These are phyloP conservation scores for Nebria brevicollis DNA, from an alignment of 2,888 invertebrate genomes.

Conservation along the genomic window DNA sequence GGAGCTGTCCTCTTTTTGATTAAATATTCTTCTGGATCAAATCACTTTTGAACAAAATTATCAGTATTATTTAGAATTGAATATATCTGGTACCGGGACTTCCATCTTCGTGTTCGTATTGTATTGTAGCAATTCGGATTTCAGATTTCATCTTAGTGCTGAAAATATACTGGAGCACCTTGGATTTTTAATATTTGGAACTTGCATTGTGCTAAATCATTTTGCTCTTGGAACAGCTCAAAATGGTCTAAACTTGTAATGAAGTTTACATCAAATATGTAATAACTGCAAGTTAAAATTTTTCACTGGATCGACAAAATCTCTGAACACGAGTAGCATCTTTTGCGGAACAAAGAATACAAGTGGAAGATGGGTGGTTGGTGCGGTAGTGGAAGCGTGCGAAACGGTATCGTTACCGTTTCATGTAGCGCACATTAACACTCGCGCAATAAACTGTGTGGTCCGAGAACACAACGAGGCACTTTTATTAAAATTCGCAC, in stretches of 20 bases:
- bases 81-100: too few relatives aligned
- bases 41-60: too few relatives aligned
- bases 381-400: background rate
- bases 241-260: background rate
- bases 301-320: background rate
- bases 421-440: slow-evolving; percentile 13
- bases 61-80: too few relatives aligned
- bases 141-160: too few relatives aligned
- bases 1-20: background rate
- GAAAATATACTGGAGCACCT: too few relatives aligned
- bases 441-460: slow-evolving; percentile 10
- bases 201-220: too few relatives aligned
- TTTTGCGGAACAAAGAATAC: background rate
- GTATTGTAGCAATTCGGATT: too few relatives aligned
- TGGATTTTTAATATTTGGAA: too few relatives aligned
- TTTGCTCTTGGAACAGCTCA: too few relatives aligned
- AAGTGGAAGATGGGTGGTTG: background rate
- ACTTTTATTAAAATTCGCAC: slow-evolving; percentile 31
- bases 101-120: too few relatives aligned
- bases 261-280: background rate
- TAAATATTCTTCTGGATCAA: background rate
- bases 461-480: background rate
- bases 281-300: background rate
- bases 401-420: background rate
- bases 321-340: background rate